Percentiles rank a stretch among this genome's conserved stretches.
These are phyloP conservation scores for Drosophila pegasa DNA, from an alignment of 2,888 invertebrate genomes.

Conservation along the genomic window DNA sequence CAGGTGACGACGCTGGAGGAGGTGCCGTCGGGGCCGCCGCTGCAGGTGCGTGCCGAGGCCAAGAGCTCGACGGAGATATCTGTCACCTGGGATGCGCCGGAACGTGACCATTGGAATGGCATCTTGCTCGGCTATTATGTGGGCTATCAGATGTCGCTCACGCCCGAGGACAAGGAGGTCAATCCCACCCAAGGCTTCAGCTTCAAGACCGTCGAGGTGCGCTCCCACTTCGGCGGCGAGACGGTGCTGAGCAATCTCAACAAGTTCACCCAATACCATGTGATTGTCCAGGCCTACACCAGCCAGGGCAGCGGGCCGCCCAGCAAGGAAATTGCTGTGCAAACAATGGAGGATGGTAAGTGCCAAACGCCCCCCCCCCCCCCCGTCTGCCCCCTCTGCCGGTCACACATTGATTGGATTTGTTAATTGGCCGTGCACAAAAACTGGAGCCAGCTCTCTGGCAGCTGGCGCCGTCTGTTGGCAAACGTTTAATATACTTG, in stretches of 20 bases:
- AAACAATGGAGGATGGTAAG: constrained; percentile 93
- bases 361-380: constrained; percentile 10
- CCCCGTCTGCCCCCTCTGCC: not conserved
- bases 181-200: constrained; percentile 87
- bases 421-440: constrained; percentile 75
- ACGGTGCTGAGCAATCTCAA: constrained; percentile 89
- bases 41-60: constrained; percentile 92
- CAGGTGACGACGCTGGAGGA: constrained; percentile 95
- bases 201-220: constrained; percentile 91
- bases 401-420: constrained; percentile 73
- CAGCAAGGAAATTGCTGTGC: constrained; percentile 91
- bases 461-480: constrained; percentile 27
- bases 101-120: constrained; percentile 94
- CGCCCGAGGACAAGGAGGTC: constrained; percentile 84
- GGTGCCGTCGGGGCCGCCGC: constrained; percentile 92
- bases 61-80: constrained; percentile 94
- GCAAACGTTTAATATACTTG: constrained; percentile 25
- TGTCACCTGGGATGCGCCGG: constrained; percentile 95
- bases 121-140: constrained; percentile 94
- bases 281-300: constrained; percentile 94
- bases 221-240: constrained; percentile 90
- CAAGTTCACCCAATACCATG: constrained; percentile 92
- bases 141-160: constrained; percentile 89
- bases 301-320: constrained; percentile 94
- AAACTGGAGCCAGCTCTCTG: constrained; percentile 25